Base-by-base conservation (phyloP, 92 coral and sea anemone genomes). In the Umimayanthus kanabou region DNA sequence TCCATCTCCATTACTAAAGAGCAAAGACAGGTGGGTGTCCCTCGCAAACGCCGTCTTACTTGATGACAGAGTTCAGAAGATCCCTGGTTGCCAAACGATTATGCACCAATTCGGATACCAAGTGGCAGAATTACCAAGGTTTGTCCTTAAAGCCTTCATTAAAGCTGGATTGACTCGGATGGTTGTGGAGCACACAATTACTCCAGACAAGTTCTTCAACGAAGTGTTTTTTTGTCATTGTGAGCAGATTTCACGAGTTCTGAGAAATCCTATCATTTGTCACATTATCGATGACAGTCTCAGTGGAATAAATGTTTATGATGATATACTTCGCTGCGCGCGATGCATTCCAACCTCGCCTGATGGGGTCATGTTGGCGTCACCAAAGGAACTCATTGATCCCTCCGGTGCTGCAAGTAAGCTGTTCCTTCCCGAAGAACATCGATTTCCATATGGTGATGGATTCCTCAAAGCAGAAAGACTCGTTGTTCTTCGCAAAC, bases 371-470 rank as follows among this genome's bases (percentile, higher is more conserved):
- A 84, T 88, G 30, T 87, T 95, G 66, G 93, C 94, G 23, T 81
- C 91, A 42, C 98, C 99, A 23, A 89, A 79, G 22, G 79, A 90
- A 4, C 84, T 96, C 78, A 88, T 96, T 79, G 96, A 96, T 53
- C 99, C 99, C 53, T 77, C 80, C 25, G 96, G 99, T 30, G 92
- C 93, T 66, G 95, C 90, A 29, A 92, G 95, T 39, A 86, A 85
- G 64, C 91, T 96, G 39, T 96, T 85, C 73, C 93, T 91, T 72
- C 88, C 94, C 5, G 93, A 92, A 39, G 99, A 96, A 37, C 92
- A 95, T 79, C 92, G 96, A 30, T 95, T 96, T 89, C 99, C 99
- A 84, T 88, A 79, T 85, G 96, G 96, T 29, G 91, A 91, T 43
- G 67, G 80, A 28, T 93, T 93, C 76, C 85, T 85, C 61, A 91